phyloP scores from a whole-genome alignment of 2,113 vertebrate genomes.

The Ictalurus punctatus region DNA sequence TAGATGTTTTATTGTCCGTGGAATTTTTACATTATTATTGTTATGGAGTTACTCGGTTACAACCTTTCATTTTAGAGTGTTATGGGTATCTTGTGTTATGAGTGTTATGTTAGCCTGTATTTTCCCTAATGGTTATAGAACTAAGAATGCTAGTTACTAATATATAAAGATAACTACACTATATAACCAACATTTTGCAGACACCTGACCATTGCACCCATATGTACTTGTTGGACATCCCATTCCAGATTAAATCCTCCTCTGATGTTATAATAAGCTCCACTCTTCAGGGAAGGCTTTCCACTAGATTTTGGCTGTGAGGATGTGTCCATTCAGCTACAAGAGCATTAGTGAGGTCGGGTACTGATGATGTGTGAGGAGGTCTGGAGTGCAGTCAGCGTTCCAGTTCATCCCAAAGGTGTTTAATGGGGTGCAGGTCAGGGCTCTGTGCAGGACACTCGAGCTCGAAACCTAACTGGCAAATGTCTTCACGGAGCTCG shows the following conservation, averaged over 20 bases:
- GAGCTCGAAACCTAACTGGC: too few species aligned
- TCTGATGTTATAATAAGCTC: too few species aligned
- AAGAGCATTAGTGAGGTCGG: not conserved
- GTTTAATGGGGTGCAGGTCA: not conserved
- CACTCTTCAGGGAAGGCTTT: not conserved
- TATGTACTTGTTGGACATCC: too few species aligned
- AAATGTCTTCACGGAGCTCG: too few species aligned
- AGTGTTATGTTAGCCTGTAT: not conserved
- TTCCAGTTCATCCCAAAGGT: not conserved
- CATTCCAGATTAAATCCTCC: too few species aligned
- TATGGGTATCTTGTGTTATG: not conserved
- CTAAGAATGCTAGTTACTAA: too few species aligned
- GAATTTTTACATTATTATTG: not conserved
- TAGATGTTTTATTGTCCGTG: not conserved
- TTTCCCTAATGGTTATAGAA: too few species aligned
- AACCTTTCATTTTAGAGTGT: not conserved
- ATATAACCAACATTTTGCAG: too few species aligned
- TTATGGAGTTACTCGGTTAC: not conserved
- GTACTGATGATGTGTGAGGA: not conserved
- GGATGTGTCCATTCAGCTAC: not conserved
- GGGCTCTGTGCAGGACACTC: too few species aligned
- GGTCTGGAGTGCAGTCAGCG: not conserved
- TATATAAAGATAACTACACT: too few species aligned
- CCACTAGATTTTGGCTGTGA: not conserved
- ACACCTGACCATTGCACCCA: too few species aligned